Conservation (phyloP, 30 jellyfish, hydroid and myxozoan genomes). For the Aurelia sp. region DNA sequence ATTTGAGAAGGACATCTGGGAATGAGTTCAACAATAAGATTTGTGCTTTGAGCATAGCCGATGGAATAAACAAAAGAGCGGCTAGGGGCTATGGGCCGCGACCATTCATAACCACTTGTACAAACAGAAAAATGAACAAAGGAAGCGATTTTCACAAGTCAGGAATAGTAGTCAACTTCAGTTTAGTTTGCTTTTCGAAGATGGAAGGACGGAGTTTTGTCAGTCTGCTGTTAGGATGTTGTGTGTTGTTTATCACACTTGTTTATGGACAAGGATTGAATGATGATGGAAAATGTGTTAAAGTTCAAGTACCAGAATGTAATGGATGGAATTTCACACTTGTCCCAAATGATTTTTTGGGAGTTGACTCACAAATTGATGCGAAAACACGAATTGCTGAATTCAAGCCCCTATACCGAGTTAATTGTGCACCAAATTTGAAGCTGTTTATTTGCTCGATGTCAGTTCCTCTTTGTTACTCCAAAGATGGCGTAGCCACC, state of each 20-base stretch:
- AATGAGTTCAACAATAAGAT: constrained; percentile 48
- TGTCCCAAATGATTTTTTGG: constrained; percentile 80
- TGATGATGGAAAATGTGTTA: constrained; percentile 54
- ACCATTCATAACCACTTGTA: constrained; percentile 5
- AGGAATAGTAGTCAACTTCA: constrained; percentile 35
- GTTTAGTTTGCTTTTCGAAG: constrained; percentile 16
- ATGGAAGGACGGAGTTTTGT: constrained; percentile 35
- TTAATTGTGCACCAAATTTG: constrained; percentile 81
- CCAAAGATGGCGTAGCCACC: constrained; percentile 76
- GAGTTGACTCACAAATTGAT: constrained; percentile 80
- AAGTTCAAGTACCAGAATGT: constrained; percentile 49
- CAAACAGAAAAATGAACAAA: constrained; percentile 37
- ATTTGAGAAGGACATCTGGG: constrained; percentile 72
- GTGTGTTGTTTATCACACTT: constrained; percentile 19
- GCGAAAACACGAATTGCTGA: constrained; percentile 82
- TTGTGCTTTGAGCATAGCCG: constrained; percentile 49
- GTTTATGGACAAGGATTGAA: constrained; percentile 49
- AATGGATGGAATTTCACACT: constrained; percentile 75
- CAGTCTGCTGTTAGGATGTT: constrained; percentile 8
- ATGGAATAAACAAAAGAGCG: constrained; percentile 57
- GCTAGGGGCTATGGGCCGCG: constrained; percentile 44
- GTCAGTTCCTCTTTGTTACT: constrained; percentile 87
- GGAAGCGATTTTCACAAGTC: constrained; percentile 49
- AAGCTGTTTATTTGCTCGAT: constrained; percentile 84
- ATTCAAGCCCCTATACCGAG: constrained; percentile 79